These are phyloP conservation scores for Heliconius sara DNA, from an alignment of 2,888 invertebrate genomes.

Conservation along the genomic window DNA sequence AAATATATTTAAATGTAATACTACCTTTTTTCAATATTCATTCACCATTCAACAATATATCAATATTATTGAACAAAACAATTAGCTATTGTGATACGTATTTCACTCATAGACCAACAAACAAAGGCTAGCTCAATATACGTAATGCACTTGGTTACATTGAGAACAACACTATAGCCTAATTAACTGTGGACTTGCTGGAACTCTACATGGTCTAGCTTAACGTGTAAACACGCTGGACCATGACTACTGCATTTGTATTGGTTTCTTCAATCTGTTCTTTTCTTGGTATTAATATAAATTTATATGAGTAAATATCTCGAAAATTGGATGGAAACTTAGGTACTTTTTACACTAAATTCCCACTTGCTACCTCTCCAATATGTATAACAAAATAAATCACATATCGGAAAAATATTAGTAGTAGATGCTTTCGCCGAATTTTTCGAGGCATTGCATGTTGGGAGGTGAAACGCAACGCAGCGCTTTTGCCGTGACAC, in stretches of 20 bases:
- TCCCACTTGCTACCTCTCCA: too few relatives aligned
- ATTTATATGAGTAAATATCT: too few relatives aligned
- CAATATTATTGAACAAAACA: background rate
- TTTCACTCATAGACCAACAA: background rate
- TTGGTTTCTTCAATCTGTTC: background rate
- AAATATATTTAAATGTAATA: too few relatives aligned
- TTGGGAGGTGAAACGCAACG: too few relatives aligned
- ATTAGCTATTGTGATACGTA: background rate
- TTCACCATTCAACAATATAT: background rate
- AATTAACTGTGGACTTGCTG: slow-evolving; percentile 1
- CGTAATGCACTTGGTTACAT: slow-evolving; percentile 16
- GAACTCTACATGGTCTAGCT: background rate
- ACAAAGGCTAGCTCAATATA: slow-evolving; percentile 15
- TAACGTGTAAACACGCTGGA: background rate
- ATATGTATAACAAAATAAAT: too few relatives aligned
- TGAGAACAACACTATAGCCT: slow-evolving; percentile 11
- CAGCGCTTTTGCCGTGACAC: too few relatives aligned
- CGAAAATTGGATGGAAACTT: too few relatives aligned
- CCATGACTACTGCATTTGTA: background rate
- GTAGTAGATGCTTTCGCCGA: too few relatives aligned
- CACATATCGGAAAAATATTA: too few relatives aligned
- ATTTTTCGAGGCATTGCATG: too few relatives aligned
- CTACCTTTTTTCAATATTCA: background rate
- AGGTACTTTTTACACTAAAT: too few relatives aligned
- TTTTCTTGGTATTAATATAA: too few relatives aligned